A percentile compares a stretch with the other conserved stretches of the same genome.
phyloP scores from a whole-genome alignment of 2,113 vertebrate genomes.

The Carassius auratus region DNA sequence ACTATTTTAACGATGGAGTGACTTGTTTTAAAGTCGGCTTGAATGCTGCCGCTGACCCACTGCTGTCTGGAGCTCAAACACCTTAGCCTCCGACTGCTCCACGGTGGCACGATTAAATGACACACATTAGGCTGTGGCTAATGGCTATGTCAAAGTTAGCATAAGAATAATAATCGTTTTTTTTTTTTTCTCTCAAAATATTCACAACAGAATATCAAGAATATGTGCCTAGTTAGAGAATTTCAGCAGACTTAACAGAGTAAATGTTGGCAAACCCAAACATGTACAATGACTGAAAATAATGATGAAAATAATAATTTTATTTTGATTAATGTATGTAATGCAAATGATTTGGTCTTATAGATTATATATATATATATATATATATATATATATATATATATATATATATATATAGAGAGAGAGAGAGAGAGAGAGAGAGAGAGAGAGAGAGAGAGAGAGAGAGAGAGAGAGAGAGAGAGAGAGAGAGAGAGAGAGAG shows the following conservation, averaged over 20 bases:
- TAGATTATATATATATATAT: no score
- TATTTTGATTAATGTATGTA: no score
- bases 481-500: no score
- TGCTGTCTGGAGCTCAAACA: constrained; percentile 4
- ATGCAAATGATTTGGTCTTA: no score
- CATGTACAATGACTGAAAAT: neutral
- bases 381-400: no score
- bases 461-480: no score
- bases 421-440: no score
- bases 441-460: no score
- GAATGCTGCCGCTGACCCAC: constrained; percentile 39
- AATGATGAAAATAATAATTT: neutral
- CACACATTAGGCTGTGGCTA: neutral
- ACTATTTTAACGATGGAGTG: constrained; percentile 60
- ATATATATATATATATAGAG: no score
- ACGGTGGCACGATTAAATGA: neutral
- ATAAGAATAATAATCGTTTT: neutral
- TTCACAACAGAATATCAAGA: neutral
- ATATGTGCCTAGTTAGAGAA: neutral
- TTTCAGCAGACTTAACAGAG: neutral
- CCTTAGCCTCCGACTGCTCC: neutral
- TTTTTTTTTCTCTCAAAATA: neutral
- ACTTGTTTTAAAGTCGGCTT: constrained; percentile 38
- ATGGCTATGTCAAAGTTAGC: neutral
- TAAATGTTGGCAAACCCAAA: neutral